Percentiles rank a stretch among this genome's conserved stretches.
Evolutionary conservation across 2,797 vertebrate genomes (phyloP).

Genomic region (Sebastes matsubarae): DNA sequence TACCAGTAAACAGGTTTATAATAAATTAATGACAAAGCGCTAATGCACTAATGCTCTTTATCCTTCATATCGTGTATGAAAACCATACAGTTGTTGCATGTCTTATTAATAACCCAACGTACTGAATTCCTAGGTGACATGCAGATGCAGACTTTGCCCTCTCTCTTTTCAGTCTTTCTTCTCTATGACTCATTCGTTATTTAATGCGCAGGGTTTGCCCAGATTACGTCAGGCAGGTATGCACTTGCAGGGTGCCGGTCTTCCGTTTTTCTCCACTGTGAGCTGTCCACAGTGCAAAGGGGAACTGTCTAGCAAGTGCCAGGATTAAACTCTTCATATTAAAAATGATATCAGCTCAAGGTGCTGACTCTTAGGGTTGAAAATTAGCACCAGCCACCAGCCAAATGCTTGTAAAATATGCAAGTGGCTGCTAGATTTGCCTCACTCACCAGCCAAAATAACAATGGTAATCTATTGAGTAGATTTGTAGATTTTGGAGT

Average conservation of each 20-base stretch:
- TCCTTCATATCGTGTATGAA: not conserved
- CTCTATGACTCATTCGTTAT: conserved; percentile 35
- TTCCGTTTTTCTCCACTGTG: not conserved
- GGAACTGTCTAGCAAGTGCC: not conserved
- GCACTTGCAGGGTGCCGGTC: not conserved
- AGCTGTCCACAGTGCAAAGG: not conserved
- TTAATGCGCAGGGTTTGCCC: conserved; percentile 4
- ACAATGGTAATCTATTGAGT: too few species aligned
- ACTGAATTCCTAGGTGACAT: not conserved
- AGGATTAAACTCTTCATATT: not conserved
- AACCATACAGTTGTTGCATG: not conserved
- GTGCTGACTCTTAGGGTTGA: not conserved
- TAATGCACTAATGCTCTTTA: not conserved
- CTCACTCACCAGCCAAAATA: too few species aligned
- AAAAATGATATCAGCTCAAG: not conserved
- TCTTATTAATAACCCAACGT: not conserved
- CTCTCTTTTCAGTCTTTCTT: conserved; percentile 9
- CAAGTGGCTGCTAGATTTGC: too few species aligned
- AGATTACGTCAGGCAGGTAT: conserved; percentile 9
- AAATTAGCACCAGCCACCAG: too few species aligned
- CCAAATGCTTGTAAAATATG: too few species aligned
- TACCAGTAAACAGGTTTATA: not conserved
- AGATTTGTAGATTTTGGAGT: too few species aligned
- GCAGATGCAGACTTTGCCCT: conserved; percentile 35
- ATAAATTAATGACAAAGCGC: not conserved